Evolutionary conservation across 2,888 invertebrate species (phyloP), one percentile per base, ranked within the genome.

Genomic region (Cylloceria caligata): DNA sequence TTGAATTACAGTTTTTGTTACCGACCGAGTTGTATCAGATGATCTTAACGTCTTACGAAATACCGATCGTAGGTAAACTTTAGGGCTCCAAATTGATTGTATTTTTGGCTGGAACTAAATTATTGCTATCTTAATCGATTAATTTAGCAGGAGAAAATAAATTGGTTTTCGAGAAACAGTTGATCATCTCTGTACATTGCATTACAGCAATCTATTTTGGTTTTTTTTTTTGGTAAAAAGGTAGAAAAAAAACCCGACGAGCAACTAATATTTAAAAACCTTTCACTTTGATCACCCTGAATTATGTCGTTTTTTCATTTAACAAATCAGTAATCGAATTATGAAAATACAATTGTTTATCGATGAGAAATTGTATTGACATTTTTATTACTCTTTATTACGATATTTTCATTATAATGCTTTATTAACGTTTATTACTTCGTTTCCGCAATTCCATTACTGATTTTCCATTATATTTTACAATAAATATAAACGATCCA

Each of bases 401-500:
- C 27, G 27, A 34, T 60, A 34, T 60, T 60, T 60, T 16, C 34
- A 60, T 60, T 60, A 34, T 7, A 9, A 60, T 16, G 2, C 34
- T 19, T 34, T 9, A 34, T n/a, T 24, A 34, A 19, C 6, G 6
- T 60, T 60, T 19, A 34, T 60, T 34, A 34, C 19, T 3, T 19
- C 60, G 16, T 60, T 60, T 36, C 9, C 34, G 9, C 60, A 13
- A 60, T 60, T 60, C 36, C 16, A 60, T 60, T 19, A 60, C 30
- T 9, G 34, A 60, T 34, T 57, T 57, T 34, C 16, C 16, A 11
- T 30, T 34, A 16, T n/a, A 34, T 36, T 7, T 42, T 27, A 16
- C 60, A 7, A 72, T 72, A 21, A 34, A 57, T 47, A 57, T 27
- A 47, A 72, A 72, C 60, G 13, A 34, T 34, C 27, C 45, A 45